These are phyloP conservation scores for Drosophila aff. DNA, from an alignment of 1,140 invertebrate genomes.

Conservation along the genomic window DNA sequence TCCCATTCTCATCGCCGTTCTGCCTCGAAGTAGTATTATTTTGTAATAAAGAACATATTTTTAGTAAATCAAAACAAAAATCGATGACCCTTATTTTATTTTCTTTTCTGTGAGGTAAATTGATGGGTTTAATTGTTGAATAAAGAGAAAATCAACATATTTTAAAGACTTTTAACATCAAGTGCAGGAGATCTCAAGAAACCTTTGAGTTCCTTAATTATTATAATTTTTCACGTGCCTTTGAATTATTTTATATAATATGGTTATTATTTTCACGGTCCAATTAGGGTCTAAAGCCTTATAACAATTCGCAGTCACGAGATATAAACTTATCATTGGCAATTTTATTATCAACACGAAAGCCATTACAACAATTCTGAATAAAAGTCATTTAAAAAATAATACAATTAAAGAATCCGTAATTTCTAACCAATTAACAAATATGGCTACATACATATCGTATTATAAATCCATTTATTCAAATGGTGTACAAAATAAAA, in stretches of 20 bases:
- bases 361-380: background rate
- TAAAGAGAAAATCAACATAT: background rate
- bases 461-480: no score
- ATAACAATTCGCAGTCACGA: background rate
- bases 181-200: background rate
- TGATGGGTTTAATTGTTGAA: background rate
- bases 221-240: no score
- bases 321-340: background rate
- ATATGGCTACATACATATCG: no score
- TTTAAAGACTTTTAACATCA: background rate
- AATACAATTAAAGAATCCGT: background rate
- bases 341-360: background rate
- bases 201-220: background rate
- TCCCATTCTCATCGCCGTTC: background rate
- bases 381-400: no score
- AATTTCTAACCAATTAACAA: background rate
- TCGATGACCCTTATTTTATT: background rate
- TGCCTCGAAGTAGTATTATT: conserved; percentile 13
- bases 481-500: no score
- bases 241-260: no score
- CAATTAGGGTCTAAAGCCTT: no score
- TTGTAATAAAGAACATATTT: conserved; percentile 6
- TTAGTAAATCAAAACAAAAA: background rate
- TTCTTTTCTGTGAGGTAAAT: background rate
- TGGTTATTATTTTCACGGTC: background rate